These are phyloP conservation scores for Hydrotaea diabolus DNA, from an alignment of 2,888 invertebrate genomes.

Conservation along the genomic window DNA sequence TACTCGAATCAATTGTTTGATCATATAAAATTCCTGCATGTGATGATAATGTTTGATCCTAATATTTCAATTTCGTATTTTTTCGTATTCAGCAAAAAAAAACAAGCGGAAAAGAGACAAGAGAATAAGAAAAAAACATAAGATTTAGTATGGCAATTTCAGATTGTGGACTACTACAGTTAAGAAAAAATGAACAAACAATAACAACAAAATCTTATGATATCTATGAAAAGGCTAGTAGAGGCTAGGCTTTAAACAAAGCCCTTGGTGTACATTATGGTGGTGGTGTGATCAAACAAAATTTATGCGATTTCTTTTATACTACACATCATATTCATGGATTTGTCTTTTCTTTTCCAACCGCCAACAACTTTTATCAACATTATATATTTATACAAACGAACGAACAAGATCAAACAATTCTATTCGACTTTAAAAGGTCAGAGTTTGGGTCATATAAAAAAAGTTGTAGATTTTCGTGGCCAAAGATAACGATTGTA, in stretches of 20 bases:
- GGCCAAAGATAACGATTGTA: not conserved
- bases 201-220: conserved; percentile 56
- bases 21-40: conserved; percentile 62
- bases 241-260: not conserved
- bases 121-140: conserved; percentile 60
- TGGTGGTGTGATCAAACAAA: conserved; percentile 63
- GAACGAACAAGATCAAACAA: conserved; percentile 18
- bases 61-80: conserved; percentile 39
- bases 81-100: not conserved
- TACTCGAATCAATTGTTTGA: conserved; percentile 54
- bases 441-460: not conserved
- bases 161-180: conserved; percentile 61
- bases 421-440: not conserved
- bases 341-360: conserved; percentile 11
- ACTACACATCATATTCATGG: conserved; percentile 6
- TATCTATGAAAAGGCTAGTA: conserved; percentile 11
- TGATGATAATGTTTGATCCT: conserved; percentile 61
- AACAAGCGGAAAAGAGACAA: conserved; percentile 63
- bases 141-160: conserved; percentile 49
- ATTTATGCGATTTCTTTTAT: conserved; percentile 64
- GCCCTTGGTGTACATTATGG: not conserved
- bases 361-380: conserved; percentile 59
- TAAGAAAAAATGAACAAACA: conserved; percentile 51
- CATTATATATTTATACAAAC: not conserved
- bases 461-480: conserved; percentile 12